Percentiles rank a stretch among this genome's conserved stretches.
Conservation (phyloP, 2,113 vertebrate species). For the Megalops atlanticus region DNA sequence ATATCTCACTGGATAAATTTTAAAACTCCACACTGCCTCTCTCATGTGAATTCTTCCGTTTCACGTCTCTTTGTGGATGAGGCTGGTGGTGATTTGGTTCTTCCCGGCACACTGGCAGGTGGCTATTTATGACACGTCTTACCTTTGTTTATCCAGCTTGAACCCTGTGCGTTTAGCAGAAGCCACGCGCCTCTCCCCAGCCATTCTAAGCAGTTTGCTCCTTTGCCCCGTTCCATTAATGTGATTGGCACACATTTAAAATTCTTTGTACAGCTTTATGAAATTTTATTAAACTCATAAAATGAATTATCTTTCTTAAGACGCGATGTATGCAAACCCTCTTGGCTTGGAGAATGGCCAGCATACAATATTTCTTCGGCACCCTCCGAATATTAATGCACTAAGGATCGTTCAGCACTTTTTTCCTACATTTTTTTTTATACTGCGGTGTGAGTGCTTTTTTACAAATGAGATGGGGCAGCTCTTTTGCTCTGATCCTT, state of each 20-base stretch:
- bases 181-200: neutral
- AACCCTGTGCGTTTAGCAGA: neutral
- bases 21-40: constrained; percentile 21
- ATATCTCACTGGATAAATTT: constrained; percentile 50
- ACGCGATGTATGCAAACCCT: constrained; percentile 33
- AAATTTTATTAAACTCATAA: constrained; percentile 44
- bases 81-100: neutral
- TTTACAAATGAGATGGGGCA: neutral
- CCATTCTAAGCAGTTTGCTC: constrained; percentile 16
- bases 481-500: neutral
- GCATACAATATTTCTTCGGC: constrained; percentile 20
- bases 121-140: constrained; percentile 4
- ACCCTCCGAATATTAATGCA: constrained; percentile 33
- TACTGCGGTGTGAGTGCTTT: neutral
- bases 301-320: constrained; percentile 39
- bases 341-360: constrained; percentile 32
- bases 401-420: constrained; percentile 8
- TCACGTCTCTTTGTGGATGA: neutral
- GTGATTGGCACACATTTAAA: constrained; percentile 37
- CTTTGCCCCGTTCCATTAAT: constrained; percentile 31
- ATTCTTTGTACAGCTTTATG: constrained; percentile 41
- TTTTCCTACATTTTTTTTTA: neutral
- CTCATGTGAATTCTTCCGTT: too few species aligned
- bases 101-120: neutral
- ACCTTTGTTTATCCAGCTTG: constrained; percentile 21